Evolutionary conservation across 2,888 invertebrate genomes (phyloP).

Genomic region (Calameuta pallipes): DNA sequence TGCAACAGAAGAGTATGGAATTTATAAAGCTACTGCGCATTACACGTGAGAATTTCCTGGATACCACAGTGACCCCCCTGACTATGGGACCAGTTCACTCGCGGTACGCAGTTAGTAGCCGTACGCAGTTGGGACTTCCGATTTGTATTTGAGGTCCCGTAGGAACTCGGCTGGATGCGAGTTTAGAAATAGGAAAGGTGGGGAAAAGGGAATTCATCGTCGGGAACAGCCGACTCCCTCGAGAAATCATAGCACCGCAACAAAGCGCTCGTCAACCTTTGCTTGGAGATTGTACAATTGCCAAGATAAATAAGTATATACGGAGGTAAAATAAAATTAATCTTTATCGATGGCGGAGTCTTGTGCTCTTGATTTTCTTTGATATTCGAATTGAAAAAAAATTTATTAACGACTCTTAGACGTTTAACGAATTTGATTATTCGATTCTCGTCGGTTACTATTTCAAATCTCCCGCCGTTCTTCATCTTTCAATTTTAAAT

Average conservation of each 20-base stretch:
- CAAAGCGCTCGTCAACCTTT: slow-evolving; percentile 39
- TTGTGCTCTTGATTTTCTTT: background rate
- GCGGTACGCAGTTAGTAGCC: background rate
- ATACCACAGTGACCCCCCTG: background rate
- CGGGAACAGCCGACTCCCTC: slow-evolving; percentile 26
- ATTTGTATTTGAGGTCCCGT: slow-evolving; percentile 31
- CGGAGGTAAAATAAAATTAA: background rate
- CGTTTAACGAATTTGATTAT: background rate
- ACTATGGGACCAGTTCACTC: background rate
- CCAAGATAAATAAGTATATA: slow-evolving; percentile 8
- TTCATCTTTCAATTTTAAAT: background rate
- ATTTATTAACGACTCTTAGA: background rate
- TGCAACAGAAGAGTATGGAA: background rate
- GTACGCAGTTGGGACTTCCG: slow-evolving; percentile 27
- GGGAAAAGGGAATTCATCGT: slow-evolving; percentile 27
- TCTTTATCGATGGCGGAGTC: background rate
- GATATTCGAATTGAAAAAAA: background rate
- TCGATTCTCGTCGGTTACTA: background rate
- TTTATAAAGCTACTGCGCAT: background rate
- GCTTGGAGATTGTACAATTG: slow-evolving; percentile 38
- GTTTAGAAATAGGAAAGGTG: slow-evolving; percentile 9
- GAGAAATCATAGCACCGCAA: slow-evolving; percentile 42
- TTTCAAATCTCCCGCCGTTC: background rate
- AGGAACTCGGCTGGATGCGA: background rate
- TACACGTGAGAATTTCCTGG: background rate